These are phyloP conservation scores for Sinocyclocheilus anophthalmus DNA, from an alignment of 2,113 vertebrate species.

Conservation along the genomic window DNA sequence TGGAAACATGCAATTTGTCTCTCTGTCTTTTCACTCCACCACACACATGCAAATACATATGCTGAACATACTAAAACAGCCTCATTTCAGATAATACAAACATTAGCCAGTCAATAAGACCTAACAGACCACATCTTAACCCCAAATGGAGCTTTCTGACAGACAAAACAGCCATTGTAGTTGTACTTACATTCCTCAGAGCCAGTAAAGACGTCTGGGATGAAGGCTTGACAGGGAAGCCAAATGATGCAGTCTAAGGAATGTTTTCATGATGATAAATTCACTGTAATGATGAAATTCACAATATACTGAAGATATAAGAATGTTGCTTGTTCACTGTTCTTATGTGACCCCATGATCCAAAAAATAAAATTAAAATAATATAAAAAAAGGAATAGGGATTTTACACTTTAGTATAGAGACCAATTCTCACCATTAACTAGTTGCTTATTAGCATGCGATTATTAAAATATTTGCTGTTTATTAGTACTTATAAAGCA, in stretches of 20 bases:
- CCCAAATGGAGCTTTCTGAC: slow-evolving; percentile 30
- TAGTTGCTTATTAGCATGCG: too few relatives aligned
- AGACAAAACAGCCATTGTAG: slow-evolving; percentile 26
- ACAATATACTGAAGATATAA: background rate
- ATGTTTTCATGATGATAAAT: slow-evolving; percentile 18
- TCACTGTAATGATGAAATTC: background rate
- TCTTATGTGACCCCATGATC: too few relatives aligned
- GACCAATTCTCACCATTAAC: too few relatives aligned
- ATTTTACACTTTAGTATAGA: too few relatives aligned
- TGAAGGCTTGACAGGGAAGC: slow-evolving; percentile 6
- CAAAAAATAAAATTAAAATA: too few relatives aligned
- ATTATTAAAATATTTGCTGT: too few relatives aligned
- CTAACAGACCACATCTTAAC: slow-evolving; percentile 49
- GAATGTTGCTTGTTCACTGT: background rate
- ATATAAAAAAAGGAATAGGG: too few relatives aligned
- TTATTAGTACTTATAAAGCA: too few relatives aligned
- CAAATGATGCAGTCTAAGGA: background rate
- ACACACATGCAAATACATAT: slow-evolving; percentile 25
- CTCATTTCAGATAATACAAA: slow-evolving; percentile 35
- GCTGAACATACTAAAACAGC: slow-evolving; percentile 32
- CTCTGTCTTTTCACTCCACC: slow-evolving; percentile 35
- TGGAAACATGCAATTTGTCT: slow-evolving; percentile 47
- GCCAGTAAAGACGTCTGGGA: slow-evolving; percentile 25
- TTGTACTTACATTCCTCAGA: slow-evolving; percentile 1
- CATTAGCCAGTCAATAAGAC: slow-evolving; percentile 35